Percentiles rank a stretch among this genome's conserved stretches.
Conservation (phyloP, 2,888 invertebrate species). For the Ophion ellenae region DNA sequence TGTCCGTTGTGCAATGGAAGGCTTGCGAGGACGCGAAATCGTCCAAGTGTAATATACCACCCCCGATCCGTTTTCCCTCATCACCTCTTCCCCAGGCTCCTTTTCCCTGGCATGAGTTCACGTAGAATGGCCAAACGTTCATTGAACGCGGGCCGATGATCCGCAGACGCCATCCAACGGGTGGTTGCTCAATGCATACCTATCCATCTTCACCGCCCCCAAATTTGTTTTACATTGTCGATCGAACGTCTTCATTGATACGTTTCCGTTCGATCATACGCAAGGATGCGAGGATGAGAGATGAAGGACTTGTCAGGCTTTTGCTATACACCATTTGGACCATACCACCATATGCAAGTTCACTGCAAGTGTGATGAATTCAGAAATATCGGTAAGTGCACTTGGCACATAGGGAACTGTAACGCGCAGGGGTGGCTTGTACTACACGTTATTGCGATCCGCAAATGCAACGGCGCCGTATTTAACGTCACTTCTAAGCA, state of each 20-base stretch:
- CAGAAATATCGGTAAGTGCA: too few species aligned
- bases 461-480: background rate
- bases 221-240: background rate
- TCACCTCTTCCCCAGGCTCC: constrained; percentile 48
- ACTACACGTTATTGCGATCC: background rate
- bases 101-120: constrained; percentile 77
- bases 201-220: constrained; percentile 10
- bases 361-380: too few species aligned
- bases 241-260: constrained; percentile 2
- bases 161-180: constrained; percentile 39
- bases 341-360: too few species aligned
- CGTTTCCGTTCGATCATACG: background rate
- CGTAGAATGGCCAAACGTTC: constrained; percentile 74
- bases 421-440: background rate
- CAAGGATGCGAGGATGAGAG: too few species aligned
- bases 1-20: constrained; percentile 30
- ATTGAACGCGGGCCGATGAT: constrained; percentile 76
- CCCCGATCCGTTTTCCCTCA: constrained; percentile 21
- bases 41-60: constrained; percentile 73
- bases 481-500: constrained; percentile 31
- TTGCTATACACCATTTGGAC: too few species aligned
- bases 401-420: background rate
- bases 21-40: constrained; percentile 69
- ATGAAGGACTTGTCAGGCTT: too few species aligned
- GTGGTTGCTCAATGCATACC: constrained; percentile 12